phyloP scores from a whole-genome alignment of 2,888 invertebrate species.

The Lochmaea crataegi region DNA sequence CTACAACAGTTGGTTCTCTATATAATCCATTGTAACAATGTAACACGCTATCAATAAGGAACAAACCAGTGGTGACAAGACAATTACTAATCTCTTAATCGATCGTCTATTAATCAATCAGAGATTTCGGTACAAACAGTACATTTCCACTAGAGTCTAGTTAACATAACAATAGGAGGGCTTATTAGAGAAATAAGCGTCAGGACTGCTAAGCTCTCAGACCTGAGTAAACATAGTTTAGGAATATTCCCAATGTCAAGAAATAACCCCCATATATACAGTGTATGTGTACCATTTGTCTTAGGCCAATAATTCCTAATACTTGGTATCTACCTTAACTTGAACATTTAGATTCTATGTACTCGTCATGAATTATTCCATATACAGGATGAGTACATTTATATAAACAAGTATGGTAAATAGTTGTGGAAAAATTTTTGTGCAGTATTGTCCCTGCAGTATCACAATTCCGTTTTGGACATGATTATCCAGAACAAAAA shows the following conservation, averaged over 20 bases:
- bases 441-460: too few species aligned
- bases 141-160: conserved; percentile 47
- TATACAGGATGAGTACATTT: not conserved
- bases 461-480: too few species aligned
- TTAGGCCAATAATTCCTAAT: conserved; percentile 45
- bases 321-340: conserved; percentile 39
- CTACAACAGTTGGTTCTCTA: conserved; percentile 13
- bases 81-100: conserved; percentile 41
- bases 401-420: too few species aligned
- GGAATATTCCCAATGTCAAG: conserved; percentile 51
- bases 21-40: conserved; percentile 29
- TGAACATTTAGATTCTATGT: conserved; percentile 40
- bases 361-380: conserved; percentile 39
- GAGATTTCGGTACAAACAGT: conserved; percentile 44
- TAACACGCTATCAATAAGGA: conserved; percentile 30
- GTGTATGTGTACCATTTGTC: conserved; percentile 43
- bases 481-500: too few species aligned
- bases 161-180: conserved; percentile 52
- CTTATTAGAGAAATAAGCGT: conserved; percentile 51
- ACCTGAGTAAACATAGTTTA: conserved; percentile 55
- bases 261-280: conserved; percentile 45
- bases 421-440: too few species aligned
- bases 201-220: conserved; percentile 49
- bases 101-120: conserved; percentile 50
- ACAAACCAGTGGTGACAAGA: conserved; percentile 24